A percentile compares a stretch with the other conserved stretches of the same genome.
phyloP scores from a whole-genome alignment of 2,888 invertebrate genomes.

The Machimus atricapillus region DNA sequence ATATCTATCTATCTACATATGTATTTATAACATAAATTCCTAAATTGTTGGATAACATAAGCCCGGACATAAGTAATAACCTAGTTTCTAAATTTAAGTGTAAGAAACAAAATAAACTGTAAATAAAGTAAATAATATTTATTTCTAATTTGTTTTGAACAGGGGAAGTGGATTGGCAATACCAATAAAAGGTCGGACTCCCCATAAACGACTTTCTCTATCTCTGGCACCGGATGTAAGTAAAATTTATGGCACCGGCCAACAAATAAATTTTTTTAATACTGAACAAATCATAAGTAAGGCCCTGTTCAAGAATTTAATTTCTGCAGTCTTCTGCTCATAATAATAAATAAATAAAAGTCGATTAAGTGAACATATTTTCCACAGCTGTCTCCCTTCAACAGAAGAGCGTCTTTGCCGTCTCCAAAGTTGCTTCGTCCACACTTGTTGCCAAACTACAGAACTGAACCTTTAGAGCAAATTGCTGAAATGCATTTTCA shows the following conservation, averaged over 20 bases:
- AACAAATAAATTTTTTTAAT: no score
- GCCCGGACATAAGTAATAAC: no score
- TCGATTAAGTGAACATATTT: background rate
- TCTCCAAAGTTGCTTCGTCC: constrained; percentile 28
- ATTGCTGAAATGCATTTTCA: constrained; percentile 9
- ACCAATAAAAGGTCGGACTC: background rate
- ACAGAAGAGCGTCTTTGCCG: constrained; percentile 45
- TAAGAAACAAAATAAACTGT: no score
- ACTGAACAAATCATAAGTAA: no score
- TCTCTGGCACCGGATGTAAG: background rate
- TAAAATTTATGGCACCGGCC: background rate
- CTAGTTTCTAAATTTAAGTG: no score
- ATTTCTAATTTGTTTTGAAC: background rate
- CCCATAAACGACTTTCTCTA: background rate
- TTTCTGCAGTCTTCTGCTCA: no score
- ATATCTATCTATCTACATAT: no score
- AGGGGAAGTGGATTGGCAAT: background rate
- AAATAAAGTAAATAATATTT: no score
- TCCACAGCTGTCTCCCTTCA: background rate
- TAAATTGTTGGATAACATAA: no score
- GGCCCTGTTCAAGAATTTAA: no score
- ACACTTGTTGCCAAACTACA: background rate
- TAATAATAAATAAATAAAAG: background rate
- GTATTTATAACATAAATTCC: no score
- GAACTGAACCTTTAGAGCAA: constrained; percentile 28